Conservation (phyloP, 2,797 vertebrate species). For the Cercopithecus mitis region DNA sequence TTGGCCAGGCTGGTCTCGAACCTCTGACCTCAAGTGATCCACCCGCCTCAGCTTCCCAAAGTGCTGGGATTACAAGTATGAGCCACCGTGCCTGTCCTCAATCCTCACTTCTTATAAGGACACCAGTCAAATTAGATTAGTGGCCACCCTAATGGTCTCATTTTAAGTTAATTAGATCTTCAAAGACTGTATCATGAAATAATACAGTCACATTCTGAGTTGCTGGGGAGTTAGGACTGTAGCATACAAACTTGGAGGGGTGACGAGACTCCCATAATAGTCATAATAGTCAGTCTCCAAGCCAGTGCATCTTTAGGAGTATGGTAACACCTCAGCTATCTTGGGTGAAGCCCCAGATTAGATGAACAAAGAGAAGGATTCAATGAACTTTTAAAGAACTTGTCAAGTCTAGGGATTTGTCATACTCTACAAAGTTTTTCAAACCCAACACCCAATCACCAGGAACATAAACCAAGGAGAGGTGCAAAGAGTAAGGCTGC, state of each 20-base stretch:
- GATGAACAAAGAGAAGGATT: neutral
- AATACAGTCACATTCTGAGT: neutral
- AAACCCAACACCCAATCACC: neutral
- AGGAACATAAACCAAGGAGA: neutral
- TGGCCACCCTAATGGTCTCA: neutral
- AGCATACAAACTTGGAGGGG: neutral
- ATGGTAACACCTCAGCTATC: neutral
- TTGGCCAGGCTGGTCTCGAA: neutral
- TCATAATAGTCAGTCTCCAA: neutral
- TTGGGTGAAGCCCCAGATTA: neutral
- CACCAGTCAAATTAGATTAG: neutral
- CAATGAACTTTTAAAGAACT: neutral
- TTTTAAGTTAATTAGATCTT: neutral
- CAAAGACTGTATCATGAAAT: neutral
- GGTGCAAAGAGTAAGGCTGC: neutral
- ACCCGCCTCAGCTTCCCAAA: neutral
- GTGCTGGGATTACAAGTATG: neutral
- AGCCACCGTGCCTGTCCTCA: neutral
- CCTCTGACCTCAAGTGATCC: neutral
- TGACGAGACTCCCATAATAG: neutral
- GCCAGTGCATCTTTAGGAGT: neutral
- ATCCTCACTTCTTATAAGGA: neutral
- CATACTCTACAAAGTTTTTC: neutral
- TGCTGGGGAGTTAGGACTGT: neutral
- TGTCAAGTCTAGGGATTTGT: neutral